These are phyloP conservation scores for Eupithecia subfuscata DNA, from an alignment of 2,888 invertebrate species.

Conservation along the genomic window DNA sequence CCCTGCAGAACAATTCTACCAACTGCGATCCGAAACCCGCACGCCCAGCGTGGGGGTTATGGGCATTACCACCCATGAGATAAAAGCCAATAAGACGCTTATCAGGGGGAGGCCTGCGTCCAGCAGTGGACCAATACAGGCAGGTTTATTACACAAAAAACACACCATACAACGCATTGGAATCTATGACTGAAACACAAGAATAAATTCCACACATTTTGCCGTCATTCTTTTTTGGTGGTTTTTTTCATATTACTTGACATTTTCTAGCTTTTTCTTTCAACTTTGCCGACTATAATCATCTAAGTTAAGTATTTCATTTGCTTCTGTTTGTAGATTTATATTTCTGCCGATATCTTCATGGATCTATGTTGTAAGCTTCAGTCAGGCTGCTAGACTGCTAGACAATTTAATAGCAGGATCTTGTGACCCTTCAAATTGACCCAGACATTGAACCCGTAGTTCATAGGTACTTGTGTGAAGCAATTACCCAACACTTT, in stretches of 20 bases:
- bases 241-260: background rate
- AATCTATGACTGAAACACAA: no score
- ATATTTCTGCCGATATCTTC: background rate
- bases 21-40: no score
- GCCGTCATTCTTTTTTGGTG: background rate
- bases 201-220: background rate
- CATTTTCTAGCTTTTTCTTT: background rate
- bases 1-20: no score
- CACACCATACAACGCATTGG: background rate
- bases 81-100: no score
- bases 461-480: background rate
- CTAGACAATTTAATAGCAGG: slow-evolving; percentile 1
- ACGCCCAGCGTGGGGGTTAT: no score
- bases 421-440: slow-evolving; percentile 6
- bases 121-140: no score
- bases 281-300: background rate
- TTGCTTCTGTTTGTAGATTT: background rate
- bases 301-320: background rate
- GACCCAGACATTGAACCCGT: slow-evolving; percentile 15
- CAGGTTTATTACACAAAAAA: background rate
- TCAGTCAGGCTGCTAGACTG: background rate
- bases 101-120: no score
- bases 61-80: no score
- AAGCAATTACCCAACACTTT: slow-evolving; percentile 1
- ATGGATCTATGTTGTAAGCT: background rate